These are phyloP conservation scores for Tachysurus fulvidraco DNA, from an alignment of 2,113 vertebrate genomes.

Conservation along the genomic window DNA sequence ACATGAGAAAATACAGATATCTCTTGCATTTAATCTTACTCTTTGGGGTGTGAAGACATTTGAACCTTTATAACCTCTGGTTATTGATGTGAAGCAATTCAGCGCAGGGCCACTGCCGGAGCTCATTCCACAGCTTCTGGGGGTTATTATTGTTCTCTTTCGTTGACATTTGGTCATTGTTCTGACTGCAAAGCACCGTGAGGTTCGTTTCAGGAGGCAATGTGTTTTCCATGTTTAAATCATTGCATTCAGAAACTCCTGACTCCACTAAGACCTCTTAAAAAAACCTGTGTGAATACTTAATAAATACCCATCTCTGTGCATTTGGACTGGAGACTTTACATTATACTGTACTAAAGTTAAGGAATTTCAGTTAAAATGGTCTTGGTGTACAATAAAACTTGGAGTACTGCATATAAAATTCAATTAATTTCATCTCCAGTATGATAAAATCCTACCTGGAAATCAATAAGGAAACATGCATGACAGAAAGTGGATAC, in stretches of 20 bases:
- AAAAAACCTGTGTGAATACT: not conserved
- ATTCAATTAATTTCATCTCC: constrained; percentile 7
- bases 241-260: not conserved
- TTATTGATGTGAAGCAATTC: constrained; percentile 20
- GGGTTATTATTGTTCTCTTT: constrained; percentile 1
- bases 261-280: constrained; percentile 11
- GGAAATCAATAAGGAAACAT: constrained; percentile 4
- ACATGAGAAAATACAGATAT: not conserved
- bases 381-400: not conserved
- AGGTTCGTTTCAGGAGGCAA: not conserved
- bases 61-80: constrained; percentile 14
- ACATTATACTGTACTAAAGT: not conserved
- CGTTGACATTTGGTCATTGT: constrained; percentile 19
- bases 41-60: constrained; percentile 17
- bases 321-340: not conserved
- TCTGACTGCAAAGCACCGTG: constrained; percentile 9
- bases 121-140: constrained; percentile 33
- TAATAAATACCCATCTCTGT: constrained; percentile 5
- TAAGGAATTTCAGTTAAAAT: not conserved
- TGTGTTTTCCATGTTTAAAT: constrained; percentile 20
- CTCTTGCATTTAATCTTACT: constrained; percentile 19
- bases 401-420: constrained; percentile 4
- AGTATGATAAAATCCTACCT: not conserved
- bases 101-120: constrained; percentile 14
- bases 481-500: not conserved